Base-by-base conservation (phyloP, 2,113 vertebrate genomes). In the Suricata suricatta region DNA sequence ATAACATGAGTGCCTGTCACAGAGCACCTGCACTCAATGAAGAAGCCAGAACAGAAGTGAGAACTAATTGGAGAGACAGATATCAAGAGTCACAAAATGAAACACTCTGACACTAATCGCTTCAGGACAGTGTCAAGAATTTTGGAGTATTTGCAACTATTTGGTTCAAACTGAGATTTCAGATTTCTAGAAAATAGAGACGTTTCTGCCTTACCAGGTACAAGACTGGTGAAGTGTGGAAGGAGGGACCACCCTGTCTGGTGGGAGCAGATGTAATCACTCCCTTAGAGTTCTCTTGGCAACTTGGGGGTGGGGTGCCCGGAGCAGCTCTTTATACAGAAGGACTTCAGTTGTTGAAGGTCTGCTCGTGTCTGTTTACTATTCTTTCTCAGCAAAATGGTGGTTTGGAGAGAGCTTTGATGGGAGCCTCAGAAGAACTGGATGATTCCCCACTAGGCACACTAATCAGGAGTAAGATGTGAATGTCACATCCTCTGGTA, bases 191-290 rank as follows among this genome's bases (percentile, higher is more conserved):
- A 52, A 33, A 69, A 95, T 57, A 38, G 4, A 13, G 17, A 41
- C 9, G 4, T n/a, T 23, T 93, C 52, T 92, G 69, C n/a, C 86
- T 41, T 57, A 21, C 29, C 29, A 88, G 33, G 33, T 52, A 31
- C 15, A 35, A 50, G 54, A 15, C 10, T 31, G 7, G n/a, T 68
- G 54, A 17, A 60, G 25, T 0, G 0, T 35, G 52, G 41, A 16
- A 4, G 16, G 63, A 29, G 50, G 3, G 13, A 21, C 13, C 10
- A 2, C 4, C 0, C 5, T 15, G 1, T 23, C 0, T 4, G 12
- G 9, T 1, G 5, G 15, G 29, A 12, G 29, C 17, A n/a, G 54
- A 19, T 2, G 5, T 3, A 4, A 29, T 0, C 0, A 0, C 17
- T 38, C 3, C 10, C 16, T 47, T 23, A 23, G 29, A 66, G 13